These are phyloP conservation scores for Molossus molossus DNA, from an alignment of 2,797 vertebrate species.

Conservation along the genomic window DNA sequence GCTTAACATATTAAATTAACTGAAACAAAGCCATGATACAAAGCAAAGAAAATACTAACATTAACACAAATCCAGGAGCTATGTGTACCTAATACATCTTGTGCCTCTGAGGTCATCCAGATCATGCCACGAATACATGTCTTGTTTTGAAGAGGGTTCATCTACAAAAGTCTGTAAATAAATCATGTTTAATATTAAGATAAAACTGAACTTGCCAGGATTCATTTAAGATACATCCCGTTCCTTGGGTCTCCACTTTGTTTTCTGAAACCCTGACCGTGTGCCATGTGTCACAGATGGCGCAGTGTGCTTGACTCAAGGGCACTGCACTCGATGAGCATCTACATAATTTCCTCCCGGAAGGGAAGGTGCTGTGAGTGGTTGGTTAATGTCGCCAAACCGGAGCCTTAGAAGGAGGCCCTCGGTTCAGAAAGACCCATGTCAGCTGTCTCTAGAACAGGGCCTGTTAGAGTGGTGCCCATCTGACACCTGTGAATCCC, in stretches of 20 bases:
- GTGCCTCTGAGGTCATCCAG: neutral
- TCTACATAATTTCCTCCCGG: neutral
- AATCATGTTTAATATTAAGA: neutral
- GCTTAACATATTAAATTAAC: neutral
- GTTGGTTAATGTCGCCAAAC: neutral
- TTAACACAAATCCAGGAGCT: neutral
- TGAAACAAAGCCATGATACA: neutral
- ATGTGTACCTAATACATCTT: neutral
- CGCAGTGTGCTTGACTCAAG: neutral
- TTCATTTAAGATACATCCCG: neutral
- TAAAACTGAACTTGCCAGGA: neutral
- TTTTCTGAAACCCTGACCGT: neutral
- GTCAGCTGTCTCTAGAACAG: neutral
- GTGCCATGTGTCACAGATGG: neutral
- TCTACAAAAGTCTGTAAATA: neutral
- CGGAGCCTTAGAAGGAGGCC: neutral
- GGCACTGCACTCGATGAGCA: neutral
- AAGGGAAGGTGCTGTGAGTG: neutral
- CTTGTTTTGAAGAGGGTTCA: neutral
- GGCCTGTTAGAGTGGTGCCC: neutral
- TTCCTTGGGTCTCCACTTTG: neutral
- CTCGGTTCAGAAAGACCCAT: neutral
- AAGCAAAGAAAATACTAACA: conserved; percentile 23
- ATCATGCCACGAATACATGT: neutral
- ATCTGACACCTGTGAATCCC: neutral